Evolutionary conservation across 2,888 invertebrate species (phyloP).

Genomic region (Nematopogon swammerdamellus): DNA sequence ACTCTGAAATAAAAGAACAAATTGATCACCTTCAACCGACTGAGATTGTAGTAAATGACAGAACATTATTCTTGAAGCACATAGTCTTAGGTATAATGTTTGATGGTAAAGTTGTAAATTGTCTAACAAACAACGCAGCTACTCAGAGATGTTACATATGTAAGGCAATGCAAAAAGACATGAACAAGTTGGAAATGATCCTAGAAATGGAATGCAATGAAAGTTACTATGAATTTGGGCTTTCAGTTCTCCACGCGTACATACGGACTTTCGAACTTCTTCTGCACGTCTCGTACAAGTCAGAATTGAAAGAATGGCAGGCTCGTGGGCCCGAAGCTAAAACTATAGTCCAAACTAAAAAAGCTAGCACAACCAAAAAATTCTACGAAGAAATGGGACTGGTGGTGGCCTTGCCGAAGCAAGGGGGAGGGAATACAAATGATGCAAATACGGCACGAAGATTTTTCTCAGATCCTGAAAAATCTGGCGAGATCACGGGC

Average conservation of each 20-base stretch:
- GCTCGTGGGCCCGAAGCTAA: slow-evolving; percentile 14
- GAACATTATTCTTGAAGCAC: too few relatives aligned
- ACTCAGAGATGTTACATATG: too few relatives aligned
- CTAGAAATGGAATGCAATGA: too few relatives aligned
- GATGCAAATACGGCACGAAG: slow-evolving; percentile 12
- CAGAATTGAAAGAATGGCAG: slow-evolving; percentile 19
- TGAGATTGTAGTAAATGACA: too few relatives aligned
- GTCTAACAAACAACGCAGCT: too few relatives aligned
- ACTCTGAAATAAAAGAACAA: too few relatives aligned
- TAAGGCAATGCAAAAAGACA: too few relatives aligned
- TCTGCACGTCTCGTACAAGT: slow-evolving; percentile 18
- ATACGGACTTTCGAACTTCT: slow-evolving; percentile 19
- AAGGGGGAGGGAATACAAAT: slow-evolving; percentile 11
- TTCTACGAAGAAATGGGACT: slow-evolving; percentile 13
- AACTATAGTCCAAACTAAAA: slow-evolving; percentile 11
- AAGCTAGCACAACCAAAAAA: slow-evolving; percentile 7
- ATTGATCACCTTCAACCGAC: too few relatives aligned
- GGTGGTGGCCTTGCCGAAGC: slow-evolving; percentile 12
- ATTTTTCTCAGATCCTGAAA: slow-evolving; percentile 9
- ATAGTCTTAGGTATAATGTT: too few relatives aligned
- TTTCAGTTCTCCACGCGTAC: slow-evolving; percentile 15
- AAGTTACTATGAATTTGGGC: too few relatives aligned
- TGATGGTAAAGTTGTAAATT: too few relatives aligned
- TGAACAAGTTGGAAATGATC: too few relatives aligned
- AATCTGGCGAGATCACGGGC: slow-evolving; percentile 5